Base-by-base conservation (phyloP, 2,888 invertebrate species). In the Trichacis sp. region DNA sequence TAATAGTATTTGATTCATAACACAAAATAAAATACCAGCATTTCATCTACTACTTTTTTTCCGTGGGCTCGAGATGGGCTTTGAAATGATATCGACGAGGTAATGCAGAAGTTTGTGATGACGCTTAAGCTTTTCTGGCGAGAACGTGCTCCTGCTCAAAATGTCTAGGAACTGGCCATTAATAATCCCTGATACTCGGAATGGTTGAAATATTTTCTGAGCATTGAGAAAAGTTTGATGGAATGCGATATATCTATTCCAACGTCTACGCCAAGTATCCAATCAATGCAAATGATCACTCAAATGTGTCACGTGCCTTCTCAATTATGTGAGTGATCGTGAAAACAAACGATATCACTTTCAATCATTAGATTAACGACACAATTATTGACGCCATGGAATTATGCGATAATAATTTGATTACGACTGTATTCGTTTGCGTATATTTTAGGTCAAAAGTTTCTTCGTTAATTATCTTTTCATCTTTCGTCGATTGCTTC, bases 151-250 rank as follows among this genome's bases (percentile, higher is more conserved):
- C 52, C 48, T 68, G 69, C 62, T 62, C 63, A 66, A 68, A 63
- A 72, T 70, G 70, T 69, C 68, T 62, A 53, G 56, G 50, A 63
- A 69, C 65, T 69, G 65, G 68, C 69, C 71, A 75, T 77, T 77
- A 75, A 75, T 77, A 75, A 75, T 74, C 70, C 70, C 55, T 62
- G 65, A 73, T 70, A 69, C 66, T 56, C 45, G 49, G 59, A 64
- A 71, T 72, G 63, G 61, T 58, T 61, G 63, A 63, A 71, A 73
- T 71, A 66, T 66, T 68, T 64, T 54, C 56, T 48, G 36, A 58
- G 20, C 53, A 55, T 52, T 52, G 52, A 30, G 56, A 56, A 63
- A 60, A 63, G 43, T 53, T 46, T 55, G 55, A 63, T 63, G 55
- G 59, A 67, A 62, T 56, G 52, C 53, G 36, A 60, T 67, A 63